Evolutionary conservation across 2,797 vertebrate species (phyloP), one percentile per base, ranked within the genome.

Genomic region (Dendrocincla fuliginosa): DNA sequence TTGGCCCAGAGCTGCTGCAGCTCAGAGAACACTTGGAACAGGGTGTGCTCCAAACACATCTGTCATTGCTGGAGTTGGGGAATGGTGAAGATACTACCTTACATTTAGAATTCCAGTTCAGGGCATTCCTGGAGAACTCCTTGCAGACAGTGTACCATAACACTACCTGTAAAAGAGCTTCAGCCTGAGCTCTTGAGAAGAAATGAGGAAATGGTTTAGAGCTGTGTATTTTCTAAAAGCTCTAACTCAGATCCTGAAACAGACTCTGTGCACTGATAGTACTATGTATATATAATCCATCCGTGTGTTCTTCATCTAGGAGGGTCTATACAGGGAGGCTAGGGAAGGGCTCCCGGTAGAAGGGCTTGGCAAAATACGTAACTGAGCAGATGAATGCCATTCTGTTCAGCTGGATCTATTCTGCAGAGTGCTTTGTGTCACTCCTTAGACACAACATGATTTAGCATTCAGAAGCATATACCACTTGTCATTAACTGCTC

Each of bases 401-500:
- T 94, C 74, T 56, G 55, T 70, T 73, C 77, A 42, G 27, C 3
- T n/a, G 73, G 42, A 65, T 80, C 74, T 76, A 4, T 83, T 95
- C 59, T 37, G 63, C 57, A 52, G 67, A 37, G 71, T 6, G 35
- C 23, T 90, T 86, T 57, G 70, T 91, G 86, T 53, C 86, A 37
- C 90, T 83, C 64, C 57, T 63, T 55, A 44, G 14, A 9, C 47
- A 67, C 86, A 74, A 18, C 35, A 11, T 24, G 16, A 52, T 70
- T 86, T 84, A 85, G 47, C n/a, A 19, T 60, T 47, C 65, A 50
- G 89, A 12, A 86, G 23, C 67, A 17, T 19, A 24, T 49, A 50
- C n/a, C 11, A 79, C 84, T 89, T 83, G 67, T 79, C 90, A 78
- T 93, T 91, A 93, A 74, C 71, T 73, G 68, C 80, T 61, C 74